phyloP scores from a whole-genome alignment of 2,797 vertebrate genomes.

The Myotis planiceps region DNA sequence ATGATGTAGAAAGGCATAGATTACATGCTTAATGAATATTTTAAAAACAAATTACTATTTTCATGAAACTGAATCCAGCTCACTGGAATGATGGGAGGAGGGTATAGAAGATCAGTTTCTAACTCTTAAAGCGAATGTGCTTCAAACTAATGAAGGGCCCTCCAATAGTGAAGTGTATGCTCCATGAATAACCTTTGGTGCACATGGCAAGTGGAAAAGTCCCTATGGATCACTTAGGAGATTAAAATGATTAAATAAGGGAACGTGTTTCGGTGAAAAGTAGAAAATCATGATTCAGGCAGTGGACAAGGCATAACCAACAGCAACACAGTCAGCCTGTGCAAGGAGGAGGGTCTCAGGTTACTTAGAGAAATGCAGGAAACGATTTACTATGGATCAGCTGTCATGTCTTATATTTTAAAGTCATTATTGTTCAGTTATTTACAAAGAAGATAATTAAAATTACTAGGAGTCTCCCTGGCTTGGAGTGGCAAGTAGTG shows the following conservation, averaged over 20 bases:
- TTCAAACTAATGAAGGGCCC: conserved; percentile 12
- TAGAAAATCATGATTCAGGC: not conserved
- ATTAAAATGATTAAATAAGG: conserved; percentile 4
- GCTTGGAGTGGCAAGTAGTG: not conserved
- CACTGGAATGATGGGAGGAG: not conserved
- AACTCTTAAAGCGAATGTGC: not conserved
- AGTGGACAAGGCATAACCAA: not conserved
- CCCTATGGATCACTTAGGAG: not conserved
- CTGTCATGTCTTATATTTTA: not conserved
- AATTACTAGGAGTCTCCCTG: not conserved
- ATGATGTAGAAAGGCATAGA: not conserved
- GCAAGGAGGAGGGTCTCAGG: not conserved
- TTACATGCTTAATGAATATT: not conserved
- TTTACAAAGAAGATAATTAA: conserved; percentile 25
- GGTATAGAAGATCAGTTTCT: not conserved
- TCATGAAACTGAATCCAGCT: conserved; percentile 30
- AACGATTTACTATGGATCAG: not conserved
- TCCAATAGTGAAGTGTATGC: not conserved
- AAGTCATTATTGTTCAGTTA: not conserved
- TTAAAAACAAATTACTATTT: not conserved
- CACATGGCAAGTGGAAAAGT: not conserved
- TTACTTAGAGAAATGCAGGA: not conserved
- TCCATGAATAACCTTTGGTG: not conserved
- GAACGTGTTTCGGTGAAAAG: not conserved
- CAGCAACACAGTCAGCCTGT: not conserved